These are phyloP conservation scores for Anabacerthia variegaticeps DNA, from an alignment of 2,797 vertebrate species.

Conservation along the genomic window DNA sequence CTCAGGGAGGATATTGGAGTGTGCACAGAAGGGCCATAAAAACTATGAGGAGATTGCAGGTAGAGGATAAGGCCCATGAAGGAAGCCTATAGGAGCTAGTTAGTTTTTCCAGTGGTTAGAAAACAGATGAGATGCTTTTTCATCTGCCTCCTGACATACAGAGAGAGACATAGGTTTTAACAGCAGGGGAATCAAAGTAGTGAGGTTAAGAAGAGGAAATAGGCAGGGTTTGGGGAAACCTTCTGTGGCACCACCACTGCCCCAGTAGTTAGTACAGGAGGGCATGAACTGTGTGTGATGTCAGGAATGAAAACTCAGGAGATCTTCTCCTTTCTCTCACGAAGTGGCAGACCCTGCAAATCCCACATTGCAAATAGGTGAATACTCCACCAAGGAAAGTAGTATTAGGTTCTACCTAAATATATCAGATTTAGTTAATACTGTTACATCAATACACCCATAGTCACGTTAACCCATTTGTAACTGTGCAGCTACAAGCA, in stretches of 20 bases:
- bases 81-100: neutral
- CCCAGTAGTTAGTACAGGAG: neutral
- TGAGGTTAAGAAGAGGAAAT: neutral
- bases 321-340: neutral
- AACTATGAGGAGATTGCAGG: neutral
- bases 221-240: neutral
- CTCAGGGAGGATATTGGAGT: neutral
- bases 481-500: neutral
- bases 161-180: neutral
- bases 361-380: neutral
- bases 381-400: neutral
- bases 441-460: neutral
- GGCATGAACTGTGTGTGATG: neutral
- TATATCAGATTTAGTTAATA: neutral
- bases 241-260: neutral
- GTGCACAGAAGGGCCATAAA: neutral
- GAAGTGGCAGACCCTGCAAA: neutral
- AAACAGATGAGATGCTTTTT: accelerated
- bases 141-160: neutral
- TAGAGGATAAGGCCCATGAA: neutral
- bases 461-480: neutral
- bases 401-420: neutral
- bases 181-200: neutral
- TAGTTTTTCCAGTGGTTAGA: neutral
- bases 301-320: neutral